Percentiles rank a stretch among this genome's conserved stretches.
phyloP scores from a whole-genome alignment of 2,888 invertebrate genomes.

The Zygogramma bicolorata region DNA sequence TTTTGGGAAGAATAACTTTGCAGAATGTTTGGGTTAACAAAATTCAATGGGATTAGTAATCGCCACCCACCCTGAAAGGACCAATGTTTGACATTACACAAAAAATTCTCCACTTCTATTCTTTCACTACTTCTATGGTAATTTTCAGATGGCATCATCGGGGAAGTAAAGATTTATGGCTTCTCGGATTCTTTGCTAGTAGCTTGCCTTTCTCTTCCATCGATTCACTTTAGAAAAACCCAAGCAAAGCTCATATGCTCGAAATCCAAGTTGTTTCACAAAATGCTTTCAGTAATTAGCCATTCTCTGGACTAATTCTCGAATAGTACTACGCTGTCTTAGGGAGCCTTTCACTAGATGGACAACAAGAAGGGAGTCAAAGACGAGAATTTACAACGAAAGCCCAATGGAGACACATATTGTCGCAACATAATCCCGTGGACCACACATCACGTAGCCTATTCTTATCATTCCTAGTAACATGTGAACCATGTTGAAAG shows the following conservation, averaged over 20 bases:
- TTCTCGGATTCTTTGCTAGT: constrained; percentile 43
- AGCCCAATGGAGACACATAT: constrained; percentile 26
- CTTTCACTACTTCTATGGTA: no score
- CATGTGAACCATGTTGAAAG: constrained; percentile 1
- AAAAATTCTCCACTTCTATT: no score
- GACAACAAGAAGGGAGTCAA: constrained; percentile 33
- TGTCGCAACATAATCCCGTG: constrained; percentile 22
- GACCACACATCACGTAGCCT: not conserved
- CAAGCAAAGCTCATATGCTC: not conserved
- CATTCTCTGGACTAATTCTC: constrained; percentile 32
- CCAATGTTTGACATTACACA: no score
- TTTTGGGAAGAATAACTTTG: constrained; percentile 25
- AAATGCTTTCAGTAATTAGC: not conserved
- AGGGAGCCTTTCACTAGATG: constrained; percentile 15
- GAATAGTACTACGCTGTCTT: constrained; percentile 32
- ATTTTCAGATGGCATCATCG: no score
- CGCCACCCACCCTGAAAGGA: no score
- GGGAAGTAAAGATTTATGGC: no score
- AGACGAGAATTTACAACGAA: constrained; percentile 23
- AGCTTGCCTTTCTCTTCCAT: constrained; percentile 16
- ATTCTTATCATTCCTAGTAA: not conserved
- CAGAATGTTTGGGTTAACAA: constrained; percentile 35
- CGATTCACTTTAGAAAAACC: not conserved
- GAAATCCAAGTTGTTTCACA: constrained; percentile 17
- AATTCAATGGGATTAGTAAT: constrained; percentile 28